A percentile compares a stretch with the other conserved stretches of the same genome.
Evolutionary conservation across 2,888 invertebrate species (phyloP).

Genomic region (Osedax frankpressi): DNA sequence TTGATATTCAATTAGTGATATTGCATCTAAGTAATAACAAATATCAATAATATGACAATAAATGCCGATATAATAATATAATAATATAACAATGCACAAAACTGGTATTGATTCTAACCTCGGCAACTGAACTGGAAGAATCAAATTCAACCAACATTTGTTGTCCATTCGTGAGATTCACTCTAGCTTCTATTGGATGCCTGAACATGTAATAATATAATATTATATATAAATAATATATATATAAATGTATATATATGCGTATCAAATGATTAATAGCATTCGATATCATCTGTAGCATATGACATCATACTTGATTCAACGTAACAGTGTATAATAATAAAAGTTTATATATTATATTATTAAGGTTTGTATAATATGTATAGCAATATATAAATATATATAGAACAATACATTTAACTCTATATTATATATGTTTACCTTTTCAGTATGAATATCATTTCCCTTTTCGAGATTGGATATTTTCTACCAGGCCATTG

Average conservation of each 20-base stretch:
- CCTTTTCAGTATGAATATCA: conserved; percentile 74
- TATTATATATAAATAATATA: no score
- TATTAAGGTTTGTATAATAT: neutral
- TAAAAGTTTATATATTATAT: no score
- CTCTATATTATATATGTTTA: conserved; percentile 21
- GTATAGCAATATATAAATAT: neutral
- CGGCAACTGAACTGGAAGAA: conserved; percentile 76
- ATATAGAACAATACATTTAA: neutral
- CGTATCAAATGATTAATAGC: no score
- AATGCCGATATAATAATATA: conserved; percentile 14
- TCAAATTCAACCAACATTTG: conserved; percentile 89
- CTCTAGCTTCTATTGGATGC: conserved; percentile 74
- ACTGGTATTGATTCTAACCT: conserved; percentile 43
- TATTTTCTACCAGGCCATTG: conserved; percentile 63
- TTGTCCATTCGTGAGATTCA: conserved; percentile 83
- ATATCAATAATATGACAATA: neutral
- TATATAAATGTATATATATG: no score
- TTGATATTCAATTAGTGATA: no score
- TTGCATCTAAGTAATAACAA: no score
- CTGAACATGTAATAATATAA: conserved; percentile 44
- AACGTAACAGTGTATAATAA: no score
- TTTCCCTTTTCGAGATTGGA: conserved; percentile 81
- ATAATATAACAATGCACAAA: neutral
- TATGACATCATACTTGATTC: no score
- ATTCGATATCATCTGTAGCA: no score